Evolutionary conservation across 2,113 vertebrate species (phyloP).

Genomic region (Perognathus longimembris): DNA sequence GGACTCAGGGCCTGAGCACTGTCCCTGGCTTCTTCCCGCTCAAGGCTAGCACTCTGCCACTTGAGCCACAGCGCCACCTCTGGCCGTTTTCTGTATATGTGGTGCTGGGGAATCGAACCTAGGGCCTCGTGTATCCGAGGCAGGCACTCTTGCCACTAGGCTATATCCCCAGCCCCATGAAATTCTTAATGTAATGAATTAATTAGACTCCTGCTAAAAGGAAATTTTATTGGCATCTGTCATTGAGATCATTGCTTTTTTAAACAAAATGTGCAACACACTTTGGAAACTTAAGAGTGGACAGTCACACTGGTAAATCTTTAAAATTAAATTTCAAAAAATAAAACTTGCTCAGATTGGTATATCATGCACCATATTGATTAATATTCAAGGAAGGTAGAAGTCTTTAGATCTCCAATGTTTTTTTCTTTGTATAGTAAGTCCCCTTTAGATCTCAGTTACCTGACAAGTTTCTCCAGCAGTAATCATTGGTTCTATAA

Average conservation of each 20-base stretch:
- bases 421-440: background rate
- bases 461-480: background rate
- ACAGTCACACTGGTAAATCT: background rate
- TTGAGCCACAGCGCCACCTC: too few species aligned
- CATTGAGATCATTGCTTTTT: conserved; percentile 19
- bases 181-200: background rate
- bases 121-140: too few species aligned
- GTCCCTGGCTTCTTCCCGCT: too few species aligned
- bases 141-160: too few species aligned
- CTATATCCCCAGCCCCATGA: too few species aligned
- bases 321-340: background rate
- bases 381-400: background rate
- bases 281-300: background rate
- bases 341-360: too few species aligned
- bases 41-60: too few species aligned
- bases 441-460: background rate
- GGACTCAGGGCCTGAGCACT: too few species aligned
- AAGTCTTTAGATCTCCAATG: background rate
- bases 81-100: too few species aligned
- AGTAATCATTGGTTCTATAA: background rate
- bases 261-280: background rate
- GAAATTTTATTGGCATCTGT: background rate
- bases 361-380: background rate
- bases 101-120: too few species aligned
- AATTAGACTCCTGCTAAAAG: background rate